Base-by-base conservation (phyloP, 2,797 vertebrate species). In the Nyctalus aviator region DNA sequence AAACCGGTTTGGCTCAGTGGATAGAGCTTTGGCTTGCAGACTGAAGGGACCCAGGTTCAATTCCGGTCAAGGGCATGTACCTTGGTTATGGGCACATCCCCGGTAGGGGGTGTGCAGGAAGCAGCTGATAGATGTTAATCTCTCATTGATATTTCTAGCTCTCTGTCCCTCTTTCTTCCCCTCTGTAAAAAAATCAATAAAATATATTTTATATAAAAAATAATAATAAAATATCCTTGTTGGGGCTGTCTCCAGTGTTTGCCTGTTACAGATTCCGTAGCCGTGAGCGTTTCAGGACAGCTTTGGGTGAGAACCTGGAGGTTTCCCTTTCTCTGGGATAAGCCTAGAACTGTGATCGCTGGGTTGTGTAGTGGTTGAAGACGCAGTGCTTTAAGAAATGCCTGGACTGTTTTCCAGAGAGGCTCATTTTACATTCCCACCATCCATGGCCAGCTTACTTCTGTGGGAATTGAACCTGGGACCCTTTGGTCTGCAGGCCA, bases 271-370 rank as follows among this genome's bases (percentile, higher is more conserved):
- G 25, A 59, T 59, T 21, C 13, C 6, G 7, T 14, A 71, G 4
- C 17, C 44, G 6, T 30, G 14, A 91, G 21, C 15, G 17, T 71
- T 75, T 13, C 13, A 62, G 18, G 11, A 13, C 17, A 14, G 14
- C 27, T 79, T 93, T 94, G 81, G 53, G n/a, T 72, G 75, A 72
- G 57, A 86, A 77, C 13, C 20, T 48, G n/a, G 9, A 48, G 46
- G 13, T 77, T 72, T 88, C 87, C 30, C 59, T 84, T 94, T 91
- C 46, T 88, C 27, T 78, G 77, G 41, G 17, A n/a, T 85, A 68
- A 79, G 37, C 6, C 44, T 44, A 68, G 27, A 37, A 32, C 30
- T 88, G n/a, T 3, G 5, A 20, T 50, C 82, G 3, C 53, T 73
- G 32, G 8, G 5, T 21, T 41, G 23, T 73, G 3, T 32, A 37